Conservation (phyloP, 2,888 invertebrate genomes). For the Xestoiulus laeticollis region DNA sequence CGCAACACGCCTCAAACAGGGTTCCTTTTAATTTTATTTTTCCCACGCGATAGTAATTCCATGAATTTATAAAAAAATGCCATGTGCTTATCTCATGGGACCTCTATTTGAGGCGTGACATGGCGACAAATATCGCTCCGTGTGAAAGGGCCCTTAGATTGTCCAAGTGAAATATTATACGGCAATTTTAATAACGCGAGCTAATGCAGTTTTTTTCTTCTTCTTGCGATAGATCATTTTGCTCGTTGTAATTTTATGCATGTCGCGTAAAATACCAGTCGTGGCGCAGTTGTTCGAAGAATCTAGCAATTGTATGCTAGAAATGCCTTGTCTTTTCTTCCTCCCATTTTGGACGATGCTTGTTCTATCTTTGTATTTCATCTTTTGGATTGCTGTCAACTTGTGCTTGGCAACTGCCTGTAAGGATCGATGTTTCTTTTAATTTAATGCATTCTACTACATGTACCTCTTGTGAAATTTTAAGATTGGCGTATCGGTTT, state of each 20-base stretch:
- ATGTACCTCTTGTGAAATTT: too few relatives aligned
- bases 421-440: constrained; percentile 65
- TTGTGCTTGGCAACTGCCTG: constrained; percentile 87
- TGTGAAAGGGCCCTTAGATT: too few relatives aligned
- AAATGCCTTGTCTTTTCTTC: constrained; percentile 83
- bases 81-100: too few relatives aligned
- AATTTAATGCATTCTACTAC: neutral
- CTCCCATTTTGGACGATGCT: constrained; percentile 78
- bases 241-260: constrained; percentile 1
- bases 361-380: constrained; percentile 78
- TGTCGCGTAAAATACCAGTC: constrained; percentile 83
- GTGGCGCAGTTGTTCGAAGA: constrained; percentile 87
- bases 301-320: constrained; percentile 85
- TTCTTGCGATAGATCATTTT: constrained; percentile 40
- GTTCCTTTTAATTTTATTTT: too few relatives aligned
- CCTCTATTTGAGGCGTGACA: too few relatives aligned
- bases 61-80: too few relatives aligned
- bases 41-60: too few relatives aligned
- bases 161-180: too few relatives aligned
- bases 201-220: constrained; percentile 41
- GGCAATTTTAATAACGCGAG: neutral
- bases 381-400: constrained; percentile 87
- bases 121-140: too few relatives aligned
- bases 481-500: too few relatives aligned
- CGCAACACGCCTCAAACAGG: too few relatives aligned